Base-by-base conservation (phyloP, 1,140 invertebrate genomes). In the Lordiphosa clarofinis region DNA sequence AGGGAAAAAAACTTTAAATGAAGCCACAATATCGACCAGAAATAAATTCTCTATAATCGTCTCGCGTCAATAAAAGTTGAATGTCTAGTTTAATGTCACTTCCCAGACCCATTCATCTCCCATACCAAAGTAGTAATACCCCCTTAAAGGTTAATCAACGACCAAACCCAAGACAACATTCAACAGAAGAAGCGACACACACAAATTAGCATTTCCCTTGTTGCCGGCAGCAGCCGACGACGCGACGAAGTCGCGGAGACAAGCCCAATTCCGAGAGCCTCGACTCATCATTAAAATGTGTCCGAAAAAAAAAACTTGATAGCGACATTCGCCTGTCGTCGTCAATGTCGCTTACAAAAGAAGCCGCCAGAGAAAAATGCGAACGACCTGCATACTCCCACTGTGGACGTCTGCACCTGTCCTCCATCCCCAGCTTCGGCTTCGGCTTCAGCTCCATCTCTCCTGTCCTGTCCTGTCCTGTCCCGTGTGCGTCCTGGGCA, bases 281-380 rank as follows among this genome's bases (percentile, higher is more conserved):
- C 68, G 73, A 76, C 73, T 84, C 78, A 84, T 84, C 78, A 84
- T 84, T 84, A 84, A 84, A 84, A 84, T 84, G 78, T 84, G 78
- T 78, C 78, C 78, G 60, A 82, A 82, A 74, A 74, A 37, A 42
- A 43, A 48, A 35, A 84, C 78, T 82, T 82, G 78, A 84, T 84
- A 84, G 73, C 78, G 46, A 78, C 79, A 62, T 84, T 73, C 62
- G 76, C 63, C 66, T 66, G 75, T 74, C 67, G 75, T 73, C 69
- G 73, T 86, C 79, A 86, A 78, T 86, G 79, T 84, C 73, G 78
- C 66, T 61, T 64, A 67, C 63, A 67, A 68, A 56, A 59, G 64
- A 64, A 64, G 66, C 67, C 59, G 67, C 72, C 64, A 63, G 73
- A 56, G 60, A 84, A 84, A 84, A 84, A 84, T 86, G 78, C 69